Conservation (phyloP, 1,140 invertebrate species). For the Drosophila willistoni region DNA sequence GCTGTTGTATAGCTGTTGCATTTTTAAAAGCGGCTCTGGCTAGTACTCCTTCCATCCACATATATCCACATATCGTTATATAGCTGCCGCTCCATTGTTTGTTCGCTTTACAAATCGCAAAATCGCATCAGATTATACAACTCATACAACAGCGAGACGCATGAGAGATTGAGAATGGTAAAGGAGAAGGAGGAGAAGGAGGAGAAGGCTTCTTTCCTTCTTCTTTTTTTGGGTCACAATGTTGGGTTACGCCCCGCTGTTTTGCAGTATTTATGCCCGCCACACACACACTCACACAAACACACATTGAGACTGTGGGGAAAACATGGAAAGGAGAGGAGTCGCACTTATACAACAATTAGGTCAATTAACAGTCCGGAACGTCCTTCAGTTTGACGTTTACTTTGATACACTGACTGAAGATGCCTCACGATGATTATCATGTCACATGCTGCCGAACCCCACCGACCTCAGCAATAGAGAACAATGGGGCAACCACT, state of each 20-base stretch:
- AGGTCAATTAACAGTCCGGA: constrained; percentile 68
- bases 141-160: constrained; percentile 29
- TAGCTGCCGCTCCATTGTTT: not conserved
- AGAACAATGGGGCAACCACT: constrained; percentile 47
- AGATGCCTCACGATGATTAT: constrained; percentile 62
- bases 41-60: not conserved
- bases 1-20: constrained; percentile 40
- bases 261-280: constrained; percentile 39
- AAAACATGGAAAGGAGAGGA: not conserved
- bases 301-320: not conserved
- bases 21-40: constrained; percentile 41
- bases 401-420: constrained; percentile 35
- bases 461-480: not conserved
- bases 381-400: constrained; percentile 39
- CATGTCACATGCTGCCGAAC: constrained; percentile 59
- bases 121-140: constrained; percentile 79
- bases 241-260: constrained; percentile 6
- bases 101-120: constrained; percentile 63
- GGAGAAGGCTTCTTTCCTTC: constrained; percentile 39
- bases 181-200: constrained; percentile 19
- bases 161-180: not conserved
- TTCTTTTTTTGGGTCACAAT: constrained; percentile 46
- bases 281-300: not conserved
- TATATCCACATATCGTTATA: not conserved
- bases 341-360: constrained; percentile 41